These are phyloP conservation scores for Deilephila porcellus DNA, from an alignment of 2,888 invertebrate species.

Conservation along the genomic window DNA sequence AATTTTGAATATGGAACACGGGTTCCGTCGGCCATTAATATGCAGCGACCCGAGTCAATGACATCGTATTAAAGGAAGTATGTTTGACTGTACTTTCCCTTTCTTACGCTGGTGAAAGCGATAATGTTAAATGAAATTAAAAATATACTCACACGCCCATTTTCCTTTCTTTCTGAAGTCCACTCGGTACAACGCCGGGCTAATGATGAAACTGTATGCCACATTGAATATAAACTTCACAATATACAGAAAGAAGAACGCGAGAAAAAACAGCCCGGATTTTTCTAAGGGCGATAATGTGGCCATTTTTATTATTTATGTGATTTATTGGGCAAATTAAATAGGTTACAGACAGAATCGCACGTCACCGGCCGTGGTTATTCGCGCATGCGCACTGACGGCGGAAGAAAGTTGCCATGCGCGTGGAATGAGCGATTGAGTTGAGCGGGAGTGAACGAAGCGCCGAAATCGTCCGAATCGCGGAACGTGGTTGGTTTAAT, in stretches of 20 bases:
- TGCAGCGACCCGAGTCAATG: constrained; percentile 4
- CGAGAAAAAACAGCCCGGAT: constrained; percentile 73
- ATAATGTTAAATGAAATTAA: constrained; percentile 29
- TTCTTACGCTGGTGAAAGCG: constrained; percentile 30
- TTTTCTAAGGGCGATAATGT: constrained; percentile 69
- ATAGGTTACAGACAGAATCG: constrained; percentile 67
- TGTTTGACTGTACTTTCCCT: constrained; percentile 18
- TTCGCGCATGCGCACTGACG: constrained; percentile 77
- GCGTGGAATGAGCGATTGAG: constrained; percentile 54
- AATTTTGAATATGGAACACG: not conserved
- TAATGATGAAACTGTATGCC: constrained; percentile 75
- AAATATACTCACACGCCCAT: constrained; percentile 90
- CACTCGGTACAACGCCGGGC: constrained; percentile 84
- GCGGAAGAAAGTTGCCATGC: constrained; percentile 76
- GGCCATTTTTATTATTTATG: constrained; percentile 53
- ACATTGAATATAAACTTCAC: constrained; percentile 54
- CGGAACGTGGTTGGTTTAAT: constrained; percentile 36
- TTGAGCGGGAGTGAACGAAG: constrained; percentile 44
- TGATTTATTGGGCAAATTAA: constrained; percentile 38
- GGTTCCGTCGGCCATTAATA: not conserved
- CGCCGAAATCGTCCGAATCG: constrained; percentile 46
- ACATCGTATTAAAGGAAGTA: constrained; percentile 12
- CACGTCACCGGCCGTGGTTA: constrained; percentile 66
- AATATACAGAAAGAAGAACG: constrained; percentile 59
- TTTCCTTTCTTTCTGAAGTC: constrained; percentile 89